These are phyloP conservation scores for Hybognathus amarus DNA, from an alignment of 2,797 vertebrate genomes.

Conservation along the genomic window DNA sequence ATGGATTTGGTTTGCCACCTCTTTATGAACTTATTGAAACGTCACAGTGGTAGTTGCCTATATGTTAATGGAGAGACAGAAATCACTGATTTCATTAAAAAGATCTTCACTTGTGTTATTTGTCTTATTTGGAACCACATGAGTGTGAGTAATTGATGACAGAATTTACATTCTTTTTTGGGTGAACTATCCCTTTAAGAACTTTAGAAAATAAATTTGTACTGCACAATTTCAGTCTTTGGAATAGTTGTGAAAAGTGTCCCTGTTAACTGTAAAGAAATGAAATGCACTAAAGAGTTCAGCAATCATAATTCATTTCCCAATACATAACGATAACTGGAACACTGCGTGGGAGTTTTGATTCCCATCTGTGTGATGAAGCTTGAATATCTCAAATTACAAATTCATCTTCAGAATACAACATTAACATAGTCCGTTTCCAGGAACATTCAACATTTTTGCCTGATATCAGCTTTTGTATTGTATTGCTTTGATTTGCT, in stretches of 20 bases:
- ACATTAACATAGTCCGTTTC: constrained; percentile 2
- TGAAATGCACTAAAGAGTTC: neutral
- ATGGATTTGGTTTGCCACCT: no score
- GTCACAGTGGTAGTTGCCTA: no score
- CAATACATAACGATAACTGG: neutral
- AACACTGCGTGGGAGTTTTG: neutral
- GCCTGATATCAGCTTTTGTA: constrained; percentile 23
- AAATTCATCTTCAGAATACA: constrained; percentile 23
- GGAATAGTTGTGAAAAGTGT: neutral
- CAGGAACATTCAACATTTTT: constrained; percentile 1
- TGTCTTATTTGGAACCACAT: neutral
- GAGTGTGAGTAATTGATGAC: neutral
- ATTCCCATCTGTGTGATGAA: constrained; percentile 9
- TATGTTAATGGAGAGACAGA: no score
- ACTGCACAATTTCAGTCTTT: neutral
- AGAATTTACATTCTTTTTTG: neutral
- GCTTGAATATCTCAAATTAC: constrained; percentile 3
- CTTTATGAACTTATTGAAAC: no score
- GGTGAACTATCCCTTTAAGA: neutral
- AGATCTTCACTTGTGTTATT: neutral
- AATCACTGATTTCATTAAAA: no score
- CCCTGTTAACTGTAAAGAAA: neutral
- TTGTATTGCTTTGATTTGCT: constrained; percentile 8
- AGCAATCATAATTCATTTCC: neutral
- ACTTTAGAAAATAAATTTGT: neutral